Conservation (phyloP, 2,797 vertebrate species). For the Hypotaenidia okinawae region DNA sequence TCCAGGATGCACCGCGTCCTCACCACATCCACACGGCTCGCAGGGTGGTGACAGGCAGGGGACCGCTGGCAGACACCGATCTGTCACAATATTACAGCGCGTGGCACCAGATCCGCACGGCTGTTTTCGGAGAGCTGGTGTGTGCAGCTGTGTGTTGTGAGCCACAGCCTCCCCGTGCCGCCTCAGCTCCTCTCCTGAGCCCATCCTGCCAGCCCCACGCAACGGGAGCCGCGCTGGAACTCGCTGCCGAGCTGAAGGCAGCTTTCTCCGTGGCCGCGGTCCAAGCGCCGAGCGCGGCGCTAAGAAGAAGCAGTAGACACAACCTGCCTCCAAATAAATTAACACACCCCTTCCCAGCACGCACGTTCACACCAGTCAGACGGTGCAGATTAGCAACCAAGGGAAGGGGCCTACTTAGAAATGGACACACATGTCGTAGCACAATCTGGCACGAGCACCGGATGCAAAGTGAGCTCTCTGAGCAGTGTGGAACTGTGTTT, state of each 20-base stretch:
- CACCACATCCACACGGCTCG: fast-evolving
- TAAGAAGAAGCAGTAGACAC: neutral
- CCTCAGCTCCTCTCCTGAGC: neutral
- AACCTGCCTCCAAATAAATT: neutral
- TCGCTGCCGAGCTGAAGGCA: fast-evolving
- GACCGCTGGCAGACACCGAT: fast-evolving
- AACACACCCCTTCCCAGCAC: neutral
- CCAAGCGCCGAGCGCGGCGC: neutral
- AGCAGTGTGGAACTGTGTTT: fast-evolving
- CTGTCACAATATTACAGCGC: neutral
- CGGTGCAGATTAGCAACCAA: neutral
- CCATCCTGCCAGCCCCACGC: neutral
- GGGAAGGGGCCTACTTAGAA: neutral
- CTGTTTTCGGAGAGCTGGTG: neutral
- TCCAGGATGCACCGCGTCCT: fast-evolving
- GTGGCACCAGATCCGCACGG: neutral
- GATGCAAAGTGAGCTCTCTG: neutral
- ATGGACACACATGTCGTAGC: neutral
- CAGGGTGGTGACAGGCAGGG: neutral
- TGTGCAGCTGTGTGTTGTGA: neutral
- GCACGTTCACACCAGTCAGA: neutral
- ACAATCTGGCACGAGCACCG: fast-evolving
- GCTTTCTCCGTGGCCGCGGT: fast-evolving
- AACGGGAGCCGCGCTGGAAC: fast-evolving
- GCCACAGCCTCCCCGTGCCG: neutral